phyloP scores from a whole-genome alignment of 2,888 invertebrate genomes.

The Dione vanillae region DNA sequence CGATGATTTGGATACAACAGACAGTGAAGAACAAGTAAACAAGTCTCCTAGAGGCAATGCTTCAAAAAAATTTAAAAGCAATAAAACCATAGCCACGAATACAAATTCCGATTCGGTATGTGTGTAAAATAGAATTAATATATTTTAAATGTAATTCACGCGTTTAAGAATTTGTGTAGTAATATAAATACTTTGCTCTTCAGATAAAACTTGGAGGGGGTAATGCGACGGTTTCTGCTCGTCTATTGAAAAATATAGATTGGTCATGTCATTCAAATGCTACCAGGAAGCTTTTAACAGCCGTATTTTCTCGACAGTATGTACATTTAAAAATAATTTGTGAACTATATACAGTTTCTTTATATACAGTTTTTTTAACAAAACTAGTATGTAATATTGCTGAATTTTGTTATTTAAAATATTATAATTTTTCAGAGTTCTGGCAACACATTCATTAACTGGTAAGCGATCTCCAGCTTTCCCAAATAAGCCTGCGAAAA shows the following conservation, averaged over 20 bases:
- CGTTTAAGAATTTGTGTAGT: too few species aligned
- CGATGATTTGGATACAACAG: not conserved
- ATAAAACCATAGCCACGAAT: too few species aligned
- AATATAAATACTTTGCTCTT: constrained; percentile 62
- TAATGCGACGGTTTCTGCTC: constrained; percentile 83
- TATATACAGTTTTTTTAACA: not conserved
- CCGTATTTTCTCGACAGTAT: constrained; percentile 76
- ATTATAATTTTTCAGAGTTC: constrained; percentile 60
- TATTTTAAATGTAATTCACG: too few species aligned
- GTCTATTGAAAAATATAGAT: constrained; percentile 83
- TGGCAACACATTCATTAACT: constrained; percentile 85
- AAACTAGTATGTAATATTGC: too few species aligned
- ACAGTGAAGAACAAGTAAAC: not conserved
- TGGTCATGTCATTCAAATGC: constrained; percentile 80
- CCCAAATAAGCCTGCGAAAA: constrained; percentile 67
- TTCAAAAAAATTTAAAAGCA: not conserved
- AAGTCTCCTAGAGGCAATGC: not conserved
- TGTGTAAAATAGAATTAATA: too few species aligned
- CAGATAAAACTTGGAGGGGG: constrained; percentile 71
- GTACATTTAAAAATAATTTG: too few species aligned
- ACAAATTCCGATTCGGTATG: not conserved
- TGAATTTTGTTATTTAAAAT: too few species aligned
- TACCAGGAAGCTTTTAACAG: constrained; percentile 77
- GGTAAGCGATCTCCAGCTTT: constrained; percentile 85
- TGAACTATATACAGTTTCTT: constrained; percentile 58